These are phyloP conservation scores for Anthophora plumipes DNA, from an alignment of 2,888 invertebrate genomes.

Conservation along the genomic window DNA sequence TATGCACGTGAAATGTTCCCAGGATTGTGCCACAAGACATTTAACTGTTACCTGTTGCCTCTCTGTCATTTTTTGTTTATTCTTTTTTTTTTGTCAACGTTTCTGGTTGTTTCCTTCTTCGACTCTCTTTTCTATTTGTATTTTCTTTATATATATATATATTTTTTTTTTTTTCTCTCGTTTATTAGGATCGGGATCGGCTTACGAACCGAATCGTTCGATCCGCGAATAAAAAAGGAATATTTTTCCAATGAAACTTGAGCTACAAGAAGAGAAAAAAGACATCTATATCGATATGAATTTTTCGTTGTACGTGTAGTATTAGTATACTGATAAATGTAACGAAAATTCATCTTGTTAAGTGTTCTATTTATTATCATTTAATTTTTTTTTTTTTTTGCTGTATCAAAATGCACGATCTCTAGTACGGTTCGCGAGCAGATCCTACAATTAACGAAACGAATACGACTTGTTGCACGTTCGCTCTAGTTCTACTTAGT, in stretches of 20 bases:
- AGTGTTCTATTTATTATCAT: no score
- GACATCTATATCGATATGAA: no score
- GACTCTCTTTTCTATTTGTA: slow-evolving; percentile 14
- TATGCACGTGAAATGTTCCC: slow-evolving; percentile 74
- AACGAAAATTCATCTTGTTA: background rate
- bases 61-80: slow-evolving; percentile 69
- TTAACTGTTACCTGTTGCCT: slow-evolving; percentile 79
- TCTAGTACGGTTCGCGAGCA: slow-evolving; percentile 39
- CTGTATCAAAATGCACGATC: background rate
- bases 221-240: no score
- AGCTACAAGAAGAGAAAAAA: background rate
- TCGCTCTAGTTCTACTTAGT: slow-evolving; percentile 71
- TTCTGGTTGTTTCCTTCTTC: slow-evolving; percentile 59
- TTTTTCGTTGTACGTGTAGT: no score
- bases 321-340: no score
- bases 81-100: slow-evolving; percentile 28
- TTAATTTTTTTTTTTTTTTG: no score
- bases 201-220: slow-evolving; percentile 28
- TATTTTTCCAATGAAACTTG: background rate
- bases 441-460: slow-evolving; percentile 43
- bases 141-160: background rate
- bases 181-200: slow-evolving; percentile 36
- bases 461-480: slow-evolving; percentile 71
- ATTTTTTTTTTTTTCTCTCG: slow-evolving; percentile 13
- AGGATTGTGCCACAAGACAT: slow-evolving; percentile 79